A percentile compares a stretch with the other conserved stretches of the same genome.
Conservation (phyloP, 2,797 vertebrate species). For the Acestrorhynchus altus region DNA sequence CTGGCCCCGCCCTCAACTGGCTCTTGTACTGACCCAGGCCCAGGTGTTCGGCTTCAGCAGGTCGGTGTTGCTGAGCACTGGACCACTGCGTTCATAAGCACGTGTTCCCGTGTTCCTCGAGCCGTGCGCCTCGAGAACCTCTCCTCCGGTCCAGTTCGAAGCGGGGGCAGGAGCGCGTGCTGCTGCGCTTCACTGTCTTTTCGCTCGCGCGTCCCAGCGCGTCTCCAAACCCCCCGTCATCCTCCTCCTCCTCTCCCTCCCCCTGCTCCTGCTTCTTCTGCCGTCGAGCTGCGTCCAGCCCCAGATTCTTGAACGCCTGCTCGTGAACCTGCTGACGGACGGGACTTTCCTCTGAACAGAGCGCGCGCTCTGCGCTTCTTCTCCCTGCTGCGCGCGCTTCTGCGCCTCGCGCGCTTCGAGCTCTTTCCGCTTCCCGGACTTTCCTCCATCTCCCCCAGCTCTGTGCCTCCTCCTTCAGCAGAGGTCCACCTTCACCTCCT, state of each 20-base stretch:
- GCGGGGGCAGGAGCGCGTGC: slow-evolving; percentile 1
- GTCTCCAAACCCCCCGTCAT: slow-evolving; percentile 83
- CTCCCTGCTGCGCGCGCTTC: not conserved
- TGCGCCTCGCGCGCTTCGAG: not conserved
- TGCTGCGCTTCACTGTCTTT: not conserved
- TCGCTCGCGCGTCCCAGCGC: slow-evolving; percentile 51
- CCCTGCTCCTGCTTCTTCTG: not conserved
- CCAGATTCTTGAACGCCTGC: not conserved
- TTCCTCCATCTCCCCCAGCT: not conserved
- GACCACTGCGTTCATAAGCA: slow-evolving; percentile 98
- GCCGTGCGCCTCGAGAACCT: slow-evolving; percentile 86
- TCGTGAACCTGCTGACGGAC: not conserved
- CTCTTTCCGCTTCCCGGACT: not conserved
- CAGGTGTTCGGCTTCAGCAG: slow-evolving; percentile 91
- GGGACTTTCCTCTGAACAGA: not conserved
- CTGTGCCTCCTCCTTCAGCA: not conserved
- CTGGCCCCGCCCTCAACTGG: slow-evolving; percentile 44
- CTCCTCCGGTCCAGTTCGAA: slow-evolving; percentile 55
- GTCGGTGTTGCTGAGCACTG: slow-evolving; percentile 97
- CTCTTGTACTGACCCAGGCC: slow-evolving; percentile 81
- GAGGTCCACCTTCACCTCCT: too few species aligned
- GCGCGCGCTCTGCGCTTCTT: not conserved
- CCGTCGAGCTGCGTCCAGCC: not conserved
- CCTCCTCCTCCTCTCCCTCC: slow-evolving; percentile 68
- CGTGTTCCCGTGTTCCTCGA: slow-evolving; percentile 97